Evolutionary conservation across 2,888 invertebrate species (phyloP), one percentile per base, ranked within the genome.

Genomic region (Thecocarcelia acutangulata): DNA sequence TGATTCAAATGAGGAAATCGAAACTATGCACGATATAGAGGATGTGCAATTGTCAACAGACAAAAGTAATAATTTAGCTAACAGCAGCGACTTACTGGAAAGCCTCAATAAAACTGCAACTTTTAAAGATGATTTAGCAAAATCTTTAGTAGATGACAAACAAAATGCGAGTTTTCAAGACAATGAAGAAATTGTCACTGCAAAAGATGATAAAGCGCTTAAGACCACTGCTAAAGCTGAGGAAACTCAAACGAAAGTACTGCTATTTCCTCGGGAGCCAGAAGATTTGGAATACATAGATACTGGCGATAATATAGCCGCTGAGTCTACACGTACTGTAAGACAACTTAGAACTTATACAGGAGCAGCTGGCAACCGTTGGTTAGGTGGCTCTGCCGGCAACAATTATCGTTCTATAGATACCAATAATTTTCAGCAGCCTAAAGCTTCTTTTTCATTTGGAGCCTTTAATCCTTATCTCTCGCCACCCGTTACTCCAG

Each of bases 381-480:
- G 86, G 80, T 46, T 83, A 6, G 75, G 82, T 2, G 59, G 63
- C 33, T 28, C 73, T 0, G 37, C 72, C 0, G 77, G 84, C 3
- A 63, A 64, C 21, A 87, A 87, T 74, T 89, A 88, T 70, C 87
- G 89, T 12, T 85, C 88, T 11, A 86, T 89, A 15, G 88, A 90
- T 52, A 83, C 87, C 12, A 80, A 83, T 75, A 80, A 87, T 2
- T 86, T 84, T 42, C 85, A 84, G 1, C 75, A 83, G 0, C 78
- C 58, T 9, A 70, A 78, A 3, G 42, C 80, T 13, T 84, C 86
- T 2, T 88, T 85, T 58, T 85, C 86, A 4, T 89, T 89, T 56
- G 89, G 89, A 1, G 82, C 78, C 1, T 90, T 86, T 59, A 90
- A 90, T 85, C 90, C 90, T 0, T 91, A 87, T 66, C 84, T 90